Evolutionary conservation across 2,888 invertebrate genomes (phyloP).

Genomic region (Idaea straminata): DNA sequence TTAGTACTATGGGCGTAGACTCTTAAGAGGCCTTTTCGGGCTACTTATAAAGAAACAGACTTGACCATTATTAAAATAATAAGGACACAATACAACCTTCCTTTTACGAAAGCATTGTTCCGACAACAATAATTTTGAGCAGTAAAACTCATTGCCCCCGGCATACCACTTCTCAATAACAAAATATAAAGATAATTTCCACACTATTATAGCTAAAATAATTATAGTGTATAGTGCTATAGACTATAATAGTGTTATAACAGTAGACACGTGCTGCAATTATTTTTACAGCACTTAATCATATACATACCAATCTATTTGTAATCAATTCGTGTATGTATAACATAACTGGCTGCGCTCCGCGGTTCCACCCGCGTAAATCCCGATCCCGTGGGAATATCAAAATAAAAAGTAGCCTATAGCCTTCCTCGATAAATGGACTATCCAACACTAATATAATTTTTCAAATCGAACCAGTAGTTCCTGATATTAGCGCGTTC

Average conservation of each 20-base stretch:
- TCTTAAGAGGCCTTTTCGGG: no score
- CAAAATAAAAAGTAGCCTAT: no score
- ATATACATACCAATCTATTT: slow-evolving; percentile 18
- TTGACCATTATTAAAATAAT: slow-evolving; percentile 1
- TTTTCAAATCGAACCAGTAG: no score
- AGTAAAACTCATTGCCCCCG: slow-evolving; percentile 15
- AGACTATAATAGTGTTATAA: not conserved
- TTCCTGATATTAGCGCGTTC: no score
- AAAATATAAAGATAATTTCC: slow-evolving; percentile 16
- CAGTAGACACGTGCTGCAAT: slow-evolving; percentile 20
- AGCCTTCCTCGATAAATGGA: no score
- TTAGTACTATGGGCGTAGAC: no score
- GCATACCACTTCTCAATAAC: slow-evolving; percentile 4
- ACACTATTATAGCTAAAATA: slow-evolving; percentile 15
- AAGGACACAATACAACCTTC: slow-evolving; percentile 1
- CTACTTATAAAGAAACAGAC: not conserved
- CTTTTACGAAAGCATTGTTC: slow-evolving; percentile 17
- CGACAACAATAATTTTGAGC: slow-evolving; percentile 24
- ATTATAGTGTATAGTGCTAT: slow-evolving; percentile 6
- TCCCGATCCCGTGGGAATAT: no score
- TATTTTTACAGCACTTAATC: slow-evolving; percentile 18
- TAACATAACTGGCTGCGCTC: no score
- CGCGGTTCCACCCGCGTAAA: no score
- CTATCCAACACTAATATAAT: no score
- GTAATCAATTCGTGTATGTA: slow-evolving; percentile 21